Base-by-base conservation (phyloP, 2,888 invertebrate species). In the Horisme vitalbata region DNA sequence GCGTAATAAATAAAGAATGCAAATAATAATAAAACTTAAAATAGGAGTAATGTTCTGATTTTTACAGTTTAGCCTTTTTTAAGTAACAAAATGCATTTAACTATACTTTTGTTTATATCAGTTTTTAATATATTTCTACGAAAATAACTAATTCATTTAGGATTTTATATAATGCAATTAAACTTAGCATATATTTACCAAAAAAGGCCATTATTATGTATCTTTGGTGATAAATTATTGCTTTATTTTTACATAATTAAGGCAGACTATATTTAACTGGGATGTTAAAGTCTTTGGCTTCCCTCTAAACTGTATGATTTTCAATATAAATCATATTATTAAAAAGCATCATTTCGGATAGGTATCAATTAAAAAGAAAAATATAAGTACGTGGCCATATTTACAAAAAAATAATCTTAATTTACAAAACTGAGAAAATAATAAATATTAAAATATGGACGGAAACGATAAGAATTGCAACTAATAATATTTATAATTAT, bases 231-330 rank as follows among this genome's bases (percentile, higher is more conserved):
- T 63, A 65, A 65, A 67, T 70, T 78, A 79, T 81, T 82, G 80
- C 76, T 74, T 73, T 61, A 61, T 61, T 59, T n/a, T 61, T 63
- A 60, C 52, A 62, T 58, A 63, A 58, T 61, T 64, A 64, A 61
- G 59, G 60, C 65, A 52, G 55, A 56, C 26, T 58, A 49, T 34
- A 46, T 38, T 60, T 63, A 44, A 64, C 45, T 61, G 68, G 49
- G 56, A 59, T 65, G 65, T 61, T 60, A 61, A 77, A 78, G 80
- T 88, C 88, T 89, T 89, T 89, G 88, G 88, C 80, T 82, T 81
- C 75, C 67, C 71, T 79, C 88, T 88, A 86, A 79, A 88, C 88
- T 89, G 88, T 89, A 89, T 89, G 88, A 81, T 67, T 74, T 38
- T 70, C 62, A 62, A 71, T 69, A 66, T 59, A 69, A 71, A 70